Evolutionary conservation across 2,113 vertebrate species (phyloP).

Genomic region (Nestor notabilis): DNA sequence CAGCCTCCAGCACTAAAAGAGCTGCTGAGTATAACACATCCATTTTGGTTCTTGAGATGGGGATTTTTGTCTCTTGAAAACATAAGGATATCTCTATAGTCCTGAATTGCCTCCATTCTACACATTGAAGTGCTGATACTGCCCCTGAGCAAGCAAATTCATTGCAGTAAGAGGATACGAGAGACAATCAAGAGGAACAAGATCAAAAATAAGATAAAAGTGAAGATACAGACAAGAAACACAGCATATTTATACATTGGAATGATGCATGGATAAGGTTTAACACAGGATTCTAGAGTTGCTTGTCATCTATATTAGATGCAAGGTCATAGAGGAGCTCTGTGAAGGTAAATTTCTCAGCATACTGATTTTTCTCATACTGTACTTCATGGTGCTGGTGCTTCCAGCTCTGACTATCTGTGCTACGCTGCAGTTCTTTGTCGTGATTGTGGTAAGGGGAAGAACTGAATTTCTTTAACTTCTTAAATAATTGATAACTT

Average conservation of each 20-base stretch:
- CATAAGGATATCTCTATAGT: background rate
- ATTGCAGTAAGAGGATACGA: background rate
- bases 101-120: background rate
- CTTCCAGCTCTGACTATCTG: background rate
- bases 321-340: background rate
- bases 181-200: background rate
- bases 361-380: background rate
- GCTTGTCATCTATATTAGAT: background rate
- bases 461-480: background rate
- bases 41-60: background rate
- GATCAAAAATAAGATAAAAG: background rate
- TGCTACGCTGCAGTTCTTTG: background rate
- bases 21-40: background rate
- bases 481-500: background rate
- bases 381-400: background rate
- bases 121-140: background rate
- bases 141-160: background rate
- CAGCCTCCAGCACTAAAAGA: background rate
- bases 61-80: conserved; percentile 13
- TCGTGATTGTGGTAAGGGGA: background rate
- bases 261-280: background rate
- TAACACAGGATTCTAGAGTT: background rate
- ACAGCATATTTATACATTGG: background rate
- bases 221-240: background rate
- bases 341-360: background rate